A percentile compares a stretch with the other conserved stretches of the same genome.
Evolutionary conservation across 2,888 invertebrate genomes (phyloP).

Genomic region (Rhabditoides inermis): DNA sequence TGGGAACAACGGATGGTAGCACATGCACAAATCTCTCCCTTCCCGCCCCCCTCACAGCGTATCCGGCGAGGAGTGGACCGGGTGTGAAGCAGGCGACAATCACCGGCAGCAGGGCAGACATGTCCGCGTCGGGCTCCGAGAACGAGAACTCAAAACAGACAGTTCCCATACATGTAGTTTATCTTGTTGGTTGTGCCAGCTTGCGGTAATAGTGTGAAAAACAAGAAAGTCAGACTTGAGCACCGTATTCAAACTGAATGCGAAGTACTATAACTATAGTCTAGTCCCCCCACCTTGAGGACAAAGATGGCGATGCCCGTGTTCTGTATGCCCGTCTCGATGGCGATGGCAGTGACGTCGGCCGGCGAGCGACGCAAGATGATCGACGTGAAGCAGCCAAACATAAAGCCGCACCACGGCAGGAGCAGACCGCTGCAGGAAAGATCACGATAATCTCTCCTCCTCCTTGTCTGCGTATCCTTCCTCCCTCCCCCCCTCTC

Average conservation of each 20-base stretch:
- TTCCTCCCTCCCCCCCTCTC: neutral
- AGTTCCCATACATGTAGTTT: too few species aligned
- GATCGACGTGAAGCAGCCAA: conserved; percentile 54
- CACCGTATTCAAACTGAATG: too few species aligned
- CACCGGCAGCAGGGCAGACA: conserved; percentile 71
- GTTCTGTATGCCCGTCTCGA: conserved; percentile 55
- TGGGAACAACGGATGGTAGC: too few species aligned
- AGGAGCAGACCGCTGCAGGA: conserved; percentile 53
- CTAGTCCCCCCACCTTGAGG: conserved; percentile 45
- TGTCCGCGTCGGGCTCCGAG: conserved; percentile 51
- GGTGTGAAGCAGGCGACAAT: conserved; percentile 88
- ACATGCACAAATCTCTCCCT: too few species aligned
- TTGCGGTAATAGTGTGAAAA: neutral
- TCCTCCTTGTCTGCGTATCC: neutral
- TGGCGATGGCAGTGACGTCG: conserved; percentile 52
- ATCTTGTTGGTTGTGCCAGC: too few species aligned
- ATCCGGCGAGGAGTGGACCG: conserved; percentile 64
- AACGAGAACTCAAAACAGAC: conserved; percentile 48
- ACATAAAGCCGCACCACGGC: conserved; percentile 56
- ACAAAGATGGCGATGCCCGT: conserved; percentile 55
- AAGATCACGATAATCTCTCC: neutral
- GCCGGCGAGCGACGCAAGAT: conserved; percentile 38
- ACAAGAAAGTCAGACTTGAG: conserved; percentile 3
- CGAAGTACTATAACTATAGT: too few species aligned
- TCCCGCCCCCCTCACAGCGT: too few species aligned